Base-by-base conservation (phyloP, 2,797 vertebrate genomes). In the Sebastiscus albofasciatus region DNA sequence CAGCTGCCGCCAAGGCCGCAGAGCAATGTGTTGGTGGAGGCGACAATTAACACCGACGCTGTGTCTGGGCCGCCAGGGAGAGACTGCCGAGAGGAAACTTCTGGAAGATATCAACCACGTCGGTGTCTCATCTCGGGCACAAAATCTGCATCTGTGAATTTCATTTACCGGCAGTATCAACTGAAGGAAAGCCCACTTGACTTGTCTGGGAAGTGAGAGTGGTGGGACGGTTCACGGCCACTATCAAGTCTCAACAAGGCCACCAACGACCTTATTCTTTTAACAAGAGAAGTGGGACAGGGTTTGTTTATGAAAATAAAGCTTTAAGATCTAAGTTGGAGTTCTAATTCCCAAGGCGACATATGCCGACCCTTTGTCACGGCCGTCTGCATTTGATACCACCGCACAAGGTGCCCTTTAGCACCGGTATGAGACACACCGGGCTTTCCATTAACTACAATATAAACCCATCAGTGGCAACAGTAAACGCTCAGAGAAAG, bases 1-100 rank as follows among this genome's bases (percentile, higher is more conserved):
- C 92, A 91, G 91, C 90, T 93, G 91, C 79, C 80, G 70, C 74
- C 88, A 72, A 91, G 90, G 89, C 89, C 75, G n/a, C 80, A 77
- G 67, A 79, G 73, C 72, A 49, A 26, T 31, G 85, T 79, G 89
- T 86, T 83, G 84, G 85, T 77, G 76, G 75, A 83, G 79, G 79
- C 39, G 76, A 83, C 81, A 72, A 86, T 90, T 90, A 82, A 83
- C 72, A 61, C 67, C 34, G 55, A 80, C 64, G 39, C 75, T 12
- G n/a, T 34, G 90, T 88, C 87, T 89, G 85, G 82, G 79, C 67
- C 56, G 59, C 31, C 64, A 24, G 56, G 18, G 70, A 55, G 72
- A 73, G 70, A 72, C 69, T 2, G 24, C 69, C 3, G 49, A 67
- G n/a, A 20, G 70, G 29, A 56, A 75, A 69, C 67, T 65, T 66